Evolutionary conservation across 1,140 invertebrate species (phyloP).

Genomic region (Sitobion miscanthi): DNA sequence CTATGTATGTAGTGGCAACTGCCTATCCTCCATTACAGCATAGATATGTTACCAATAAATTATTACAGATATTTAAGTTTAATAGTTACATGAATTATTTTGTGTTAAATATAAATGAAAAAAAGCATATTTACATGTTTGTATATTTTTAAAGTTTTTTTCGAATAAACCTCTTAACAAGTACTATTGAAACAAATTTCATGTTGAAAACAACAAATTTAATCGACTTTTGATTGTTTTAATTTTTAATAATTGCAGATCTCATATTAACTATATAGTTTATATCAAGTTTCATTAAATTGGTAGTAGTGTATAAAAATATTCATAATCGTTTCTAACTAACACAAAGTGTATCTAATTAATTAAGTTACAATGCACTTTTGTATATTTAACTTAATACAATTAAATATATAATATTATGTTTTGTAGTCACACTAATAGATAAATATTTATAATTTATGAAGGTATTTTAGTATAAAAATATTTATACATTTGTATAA

Average conservation of each 20-base stretch:
- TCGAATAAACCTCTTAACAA: background rate
- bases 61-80: too few species aligned
- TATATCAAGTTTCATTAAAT: background rate
- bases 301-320: background rate
- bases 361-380: background rate
- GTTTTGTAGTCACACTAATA: background rate
- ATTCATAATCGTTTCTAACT: background rate
- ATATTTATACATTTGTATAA: background rate
- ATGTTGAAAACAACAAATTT: background rate
- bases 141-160: background rate
- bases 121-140: background rate
- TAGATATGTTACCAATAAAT: too few species aligned
- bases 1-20: too few species aligned
- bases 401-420: background rate
- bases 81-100: background rate
- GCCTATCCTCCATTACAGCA: too few species aligned
- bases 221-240: background rate
- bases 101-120: background rate
- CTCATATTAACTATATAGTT: background rate
- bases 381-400: background rate
- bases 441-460: background rate
- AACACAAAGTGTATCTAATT: background rate
- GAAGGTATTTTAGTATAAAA: background rate
- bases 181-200: background rate
- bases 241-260: background rate